Evolutionary conservation across 2,113 vertebrate genomes (phyloP).

Genomic region (Cyprinus carpio): DNA sequence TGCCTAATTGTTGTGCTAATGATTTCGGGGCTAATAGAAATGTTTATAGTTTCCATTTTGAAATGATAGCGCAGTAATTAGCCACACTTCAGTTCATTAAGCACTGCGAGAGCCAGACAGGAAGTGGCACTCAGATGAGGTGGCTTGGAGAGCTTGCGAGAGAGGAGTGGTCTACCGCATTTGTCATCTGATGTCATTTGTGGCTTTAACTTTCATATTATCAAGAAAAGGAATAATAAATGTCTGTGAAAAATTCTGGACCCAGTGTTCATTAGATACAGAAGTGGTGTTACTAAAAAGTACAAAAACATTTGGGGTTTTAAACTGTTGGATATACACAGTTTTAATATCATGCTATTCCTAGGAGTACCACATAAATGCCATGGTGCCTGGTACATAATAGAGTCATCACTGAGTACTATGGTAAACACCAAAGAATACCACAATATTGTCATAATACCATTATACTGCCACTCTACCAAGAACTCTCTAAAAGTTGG

Average conservation of each 20-base stretch:
- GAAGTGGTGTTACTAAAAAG: not conserved
- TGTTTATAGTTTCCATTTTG: constrained; percentile 78
- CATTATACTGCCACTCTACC: too few species aligned
- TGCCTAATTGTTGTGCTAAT: constrained; percentile 80
- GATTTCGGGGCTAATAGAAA: constrained; percentile 76
- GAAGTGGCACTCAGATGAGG: constrained; percentile 33
- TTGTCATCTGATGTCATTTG: not conserved
- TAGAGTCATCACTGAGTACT: too few species aligned
- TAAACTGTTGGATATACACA: not conserved
- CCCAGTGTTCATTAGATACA: not conserved
- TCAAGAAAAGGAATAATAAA: not conserved
- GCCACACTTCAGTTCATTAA: constrained; percentile 75
- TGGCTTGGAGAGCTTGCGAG: not conserved
- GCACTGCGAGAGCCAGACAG: constrained; percentile 59
- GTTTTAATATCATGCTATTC: not conserved
- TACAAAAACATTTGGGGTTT: not conserved
- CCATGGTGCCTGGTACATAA: too few species aligned
- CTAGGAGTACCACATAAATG: not conserved
- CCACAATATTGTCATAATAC: too few species aligned
- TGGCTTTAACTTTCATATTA: not conserved
- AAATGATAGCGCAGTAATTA: constrained; percentile 76
- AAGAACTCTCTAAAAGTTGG: too few species aligned
- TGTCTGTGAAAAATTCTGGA: not conserved
- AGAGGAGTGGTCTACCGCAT: not conserved
- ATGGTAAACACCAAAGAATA: too few species aligned